Percentiles rank a stretch among this genome's conserved stretches.
Evolutionary conservation across 2,888 invertebrate genomes (phyloP).

Genomic region (Ypsolopha scabrella): DNA sequence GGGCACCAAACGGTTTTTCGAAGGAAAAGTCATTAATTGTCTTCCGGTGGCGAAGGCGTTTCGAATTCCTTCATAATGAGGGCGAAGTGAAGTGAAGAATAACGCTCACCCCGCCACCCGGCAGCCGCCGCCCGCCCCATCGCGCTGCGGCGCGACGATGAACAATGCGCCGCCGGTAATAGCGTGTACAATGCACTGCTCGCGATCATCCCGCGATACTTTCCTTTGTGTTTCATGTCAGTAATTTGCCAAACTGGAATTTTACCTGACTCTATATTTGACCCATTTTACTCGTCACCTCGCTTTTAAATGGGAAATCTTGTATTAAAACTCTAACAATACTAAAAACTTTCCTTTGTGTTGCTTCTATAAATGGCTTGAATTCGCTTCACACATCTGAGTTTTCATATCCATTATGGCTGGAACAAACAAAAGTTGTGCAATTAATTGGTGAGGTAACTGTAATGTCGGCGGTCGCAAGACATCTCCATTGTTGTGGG

Average conservation of each 20-base stretch:
- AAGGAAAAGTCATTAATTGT: constrained; percentile 18
- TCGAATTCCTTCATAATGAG: constrained; percentile 24
- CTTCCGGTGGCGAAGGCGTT: constrained; percentile 12
- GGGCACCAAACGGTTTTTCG: constrained; percentile 9
- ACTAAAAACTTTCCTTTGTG: background rate
- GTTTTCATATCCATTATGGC: background rate
- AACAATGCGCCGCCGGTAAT: background rate
- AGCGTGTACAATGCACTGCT: too few species aligned
- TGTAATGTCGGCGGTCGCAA: background rate
- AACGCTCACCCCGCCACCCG: background rate
- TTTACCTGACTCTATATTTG: too few species aligned
- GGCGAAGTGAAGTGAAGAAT: constrained; percentile 2
- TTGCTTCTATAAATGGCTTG: background rate
- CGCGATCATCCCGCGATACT: too few species aligned
- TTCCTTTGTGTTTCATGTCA: too few species aligned
- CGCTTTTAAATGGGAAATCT: too few species aligned
- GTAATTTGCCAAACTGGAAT: too few species aligned
- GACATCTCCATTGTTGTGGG: background rate
- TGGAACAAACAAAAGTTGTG: background rate
- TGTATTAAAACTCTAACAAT: too few species aligned
- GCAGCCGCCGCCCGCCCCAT: background rate
- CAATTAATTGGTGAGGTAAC: background rate
- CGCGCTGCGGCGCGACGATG: background rate
- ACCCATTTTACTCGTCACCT: too few species aligned
- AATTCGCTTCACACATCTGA: background rate